Base-by-base conservation (phyloP, 2,113 vertebrate species). In the Dunckerocampus dactyliophorus region DNA sequence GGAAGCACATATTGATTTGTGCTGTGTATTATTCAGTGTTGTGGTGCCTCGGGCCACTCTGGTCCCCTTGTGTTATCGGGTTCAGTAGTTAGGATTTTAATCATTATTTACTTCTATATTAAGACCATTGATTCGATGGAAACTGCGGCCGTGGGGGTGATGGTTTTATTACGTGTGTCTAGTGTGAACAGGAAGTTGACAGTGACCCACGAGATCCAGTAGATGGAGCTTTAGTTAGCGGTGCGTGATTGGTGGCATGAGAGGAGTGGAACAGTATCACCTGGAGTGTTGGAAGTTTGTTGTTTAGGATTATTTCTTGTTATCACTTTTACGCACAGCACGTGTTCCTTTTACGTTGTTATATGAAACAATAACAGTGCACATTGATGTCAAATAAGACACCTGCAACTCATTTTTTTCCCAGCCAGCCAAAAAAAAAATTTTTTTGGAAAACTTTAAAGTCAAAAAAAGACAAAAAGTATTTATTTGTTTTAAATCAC, bases 91-190 rank as follows among this genome's bases (percentile, higher is more conserved):
- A 17, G 58, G 46, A 72, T 77, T 60, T 63, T 59, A 75, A 52
- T 82, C 62, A 67, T 77, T 84, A 80, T 82, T 79, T 67, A 62
- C 60, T 66, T 77, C 79, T 85, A 77, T 81, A 80, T 67, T 85
- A 82, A 80, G 67, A 61, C 66, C 80, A 82, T 87, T 80, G 82
- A 87, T 86, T 69, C 63, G 16, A 63, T 39, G 57, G 73, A 77
- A 76, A 59, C 63, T 59, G 48, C 64, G 15, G 66, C 37, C 42
- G 19, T 46, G 20, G 65, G 20, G 34, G 39, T 43, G 28, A 31
- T 52, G 42, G 20, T 63, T 54, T 62, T 49, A 63, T 43, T 12
- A 53, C 28, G 9, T 49, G 47, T 50, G 31, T 57, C 9, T 51
- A 8, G n/a, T 46, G 17, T 15, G 6, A 42, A 37, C 69, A 16